phyloP scores from a whole-genome alignment of 2,113 vertebrate genomes.

The Elachura formosa region DNA sequence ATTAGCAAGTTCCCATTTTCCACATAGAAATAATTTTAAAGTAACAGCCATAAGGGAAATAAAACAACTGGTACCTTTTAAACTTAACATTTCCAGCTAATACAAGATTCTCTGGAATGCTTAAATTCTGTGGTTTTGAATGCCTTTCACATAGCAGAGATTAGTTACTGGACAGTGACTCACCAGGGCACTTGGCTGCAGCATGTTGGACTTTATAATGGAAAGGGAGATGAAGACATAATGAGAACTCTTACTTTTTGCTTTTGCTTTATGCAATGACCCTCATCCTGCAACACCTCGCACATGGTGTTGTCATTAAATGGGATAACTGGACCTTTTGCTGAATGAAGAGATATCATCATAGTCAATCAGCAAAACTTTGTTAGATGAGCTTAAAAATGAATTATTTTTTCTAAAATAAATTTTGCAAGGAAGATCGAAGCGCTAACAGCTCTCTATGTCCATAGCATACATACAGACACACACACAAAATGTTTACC shows the following conservation, averaged over 20 bases:
- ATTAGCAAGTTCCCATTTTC: not conserved
- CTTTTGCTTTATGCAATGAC: not conserved
- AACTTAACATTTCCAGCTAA: conserved; percentile 10
- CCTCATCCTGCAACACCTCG: not conserved
- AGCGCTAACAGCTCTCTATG: not conserved
- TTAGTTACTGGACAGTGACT: conserved; percentile 18
- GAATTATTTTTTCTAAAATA: not conserved
- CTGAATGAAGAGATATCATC: not conserved
- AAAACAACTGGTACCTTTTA: not conserved
- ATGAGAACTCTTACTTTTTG: not conserved
- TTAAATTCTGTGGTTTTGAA: not conserved
- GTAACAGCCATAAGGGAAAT: not conserved
- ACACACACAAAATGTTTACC: not conserved
- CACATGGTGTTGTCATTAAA: not conserved
- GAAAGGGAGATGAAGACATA: not conserved
- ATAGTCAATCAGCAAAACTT: not conserved
- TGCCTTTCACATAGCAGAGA: not conserved
- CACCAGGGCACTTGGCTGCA: not conserved
- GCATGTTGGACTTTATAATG: not conserved
- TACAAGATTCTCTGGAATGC: not conserved
- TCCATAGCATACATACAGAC: accelerated
- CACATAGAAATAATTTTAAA: not conserved
- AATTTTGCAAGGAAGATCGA: not conserved
- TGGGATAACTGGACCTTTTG: not conserved
- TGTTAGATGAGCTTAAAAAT: not conserved